Percentiles rank a stretch among this genome's conserved stretches.
These are phyloP conservation scores for Esperia sulphurella DNA, from an alignment of 2,888 invertebrate species.

Conservation along the genomic window DNA sequence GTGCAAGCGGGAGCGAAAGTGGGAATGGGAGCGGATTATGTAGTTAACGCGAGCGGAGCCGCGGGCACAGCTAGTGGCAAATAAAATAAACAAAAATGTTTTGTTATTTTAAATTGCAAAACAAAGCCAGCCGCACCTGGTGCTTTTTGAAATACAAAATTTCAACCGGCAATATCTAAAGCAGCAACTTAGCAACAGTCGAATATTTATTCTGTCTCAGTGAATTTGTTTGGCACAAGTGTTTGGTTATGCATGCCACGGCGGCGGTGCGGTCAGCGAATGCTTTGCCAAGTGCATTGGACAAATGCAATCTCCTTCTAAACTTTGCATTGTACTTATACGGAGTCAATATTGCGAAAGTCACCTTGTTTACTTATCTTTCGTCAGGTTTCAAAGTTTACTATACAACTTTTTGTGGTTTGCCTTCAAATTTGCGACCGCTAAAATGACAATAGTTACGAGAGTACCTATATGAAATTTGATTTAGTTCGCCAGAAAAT, in stretches of 20 bases:
- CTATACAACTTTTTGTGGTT: neutral
- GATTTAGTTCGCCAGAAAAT: no score
- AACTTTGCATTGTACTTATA: constrained; percentile 36
- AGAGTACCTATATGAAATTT: no score
- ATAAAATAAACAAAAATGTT: no score
- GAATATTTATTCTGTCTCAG: constrained; percentile 55
- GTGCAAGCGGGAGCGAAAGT: no score
- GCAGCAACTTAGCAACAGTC: constrained; percentile 18
- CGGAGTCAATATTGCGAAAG: neutral
- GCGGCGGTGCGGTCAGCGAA: constrained; percentile 42
- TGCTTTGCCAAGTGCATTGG: constrained; percentile 51
- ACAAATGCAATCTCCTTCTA: constrained; percentile 43
- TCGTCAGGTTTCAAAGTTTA: neutral
- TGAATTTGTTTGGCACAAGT: constrained; percentile 44
- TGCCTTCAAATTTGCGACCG: no score
- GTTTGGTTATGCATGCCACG: constrained; percentile 51
- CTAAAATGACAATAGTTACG: no score
- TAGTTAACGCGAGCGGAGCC: no score
- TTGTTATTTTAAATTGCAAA: neutral
- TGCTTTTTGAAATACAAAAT: constrained; percentile 3
- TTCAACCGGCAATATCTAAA: constrained; percentile 5
- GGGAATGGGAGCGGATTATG: no score
- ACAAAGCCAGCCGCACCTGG: neutral
- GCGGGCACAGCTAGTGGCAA: no score
- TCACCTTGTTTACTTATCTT: constrained; percentile 4